Conservation (phyloP, 2,113 vertebrate species). For the Turdus rufiventris region DNA sequence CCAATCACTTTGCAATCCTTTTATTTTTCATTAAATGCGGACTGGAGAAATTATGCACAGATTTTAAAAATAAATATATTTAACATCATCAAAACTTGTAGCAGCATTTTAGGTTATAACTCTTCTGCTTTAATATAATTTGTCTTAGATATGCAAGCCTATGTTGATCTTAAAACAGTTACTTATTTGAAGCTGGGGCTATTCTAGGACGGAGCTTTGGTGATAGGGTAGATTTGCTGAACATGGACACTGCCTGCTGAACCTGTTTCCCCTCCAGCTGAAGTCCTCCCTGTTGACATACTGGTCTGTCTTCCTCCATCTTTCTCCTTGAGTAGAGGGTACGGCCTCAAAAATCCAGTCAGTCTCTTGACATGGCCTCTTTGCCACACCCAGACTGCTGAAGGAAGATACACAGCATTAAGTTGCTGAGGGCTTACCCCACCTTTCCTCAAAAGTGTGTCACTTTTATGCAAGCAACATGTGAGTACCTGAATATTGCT, state of each 20-base stretch:
- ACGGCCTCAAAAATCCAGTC: background rate
- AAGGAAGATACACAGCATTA: background rate
- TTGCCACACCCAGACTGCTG: background rate
- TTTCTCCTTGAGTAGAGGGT: background rate
- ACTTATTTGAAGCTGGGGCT: background rate
- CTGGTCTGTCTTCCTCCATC: background rate
- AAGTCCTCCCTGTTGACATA: background rate
- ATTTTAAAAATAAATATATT: background rate
- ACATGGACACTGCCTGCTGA: background rate
- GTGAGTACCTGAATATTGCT: background rate
- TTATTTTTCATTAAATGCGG: background rate
- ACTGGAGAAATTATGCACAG: background rate
- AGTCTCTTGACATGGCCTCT: background rate
- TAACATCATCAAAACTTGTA: background rate
- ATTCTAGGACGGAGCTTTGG: background rate
- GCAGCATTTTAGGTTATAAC: background rate
- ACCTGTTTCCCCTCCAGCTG: background rate
- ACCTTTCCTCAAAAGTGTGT: accelerated
- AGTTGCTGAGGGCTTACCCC: background rate
- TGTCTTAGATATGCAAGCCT: background rate
- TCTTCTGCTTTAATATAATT: background rate
- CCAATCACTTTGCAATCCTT: background rate
- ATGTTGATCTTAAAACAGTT: background rate
- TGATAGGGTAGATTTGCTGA: background rate
- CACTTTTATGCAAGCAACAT: background rate